phyloP scores from a whole-genome alignment of 1,140 invertebrate species.

The Paramacrobiotus metropolitanus region DNA sequence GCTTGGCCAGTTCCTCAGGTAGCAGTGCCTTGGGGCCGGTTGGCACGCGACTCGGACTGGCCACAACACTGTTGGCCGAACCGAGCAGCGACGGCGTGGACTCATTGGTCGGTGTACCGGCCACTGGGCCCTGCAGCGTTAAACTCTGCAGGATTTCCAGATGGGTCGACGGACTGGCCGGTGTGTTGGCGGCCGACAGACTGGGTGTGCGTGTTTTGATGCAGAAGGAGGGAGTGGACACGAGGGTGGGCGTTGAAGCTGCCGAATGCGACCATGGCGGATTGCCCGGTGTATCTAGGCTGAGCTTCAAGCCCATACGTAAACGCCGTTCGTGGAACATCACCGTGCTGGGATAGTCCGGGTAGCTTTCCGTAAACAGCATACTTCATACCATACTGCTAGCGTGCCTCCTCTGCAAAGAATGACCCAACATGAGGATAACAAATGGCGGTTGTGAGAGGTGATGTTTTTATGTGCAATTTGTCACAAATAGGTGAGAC shows the following conservation, averaged over 20 bases:
- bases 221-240: background rate
- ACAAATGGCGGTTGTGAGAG: too few relatives aligned
- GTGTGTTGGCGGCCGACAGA: background rate
- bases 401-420: too few relatives aligned
- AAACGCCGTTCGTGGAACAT: background rate
- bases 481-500: too few relatives aligned
- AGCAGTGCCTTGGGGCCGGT: constrained; percentile 4
- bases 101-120: constrained; percentile 1
- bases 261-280: background rate
- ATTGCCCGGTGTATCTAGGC: background rate
- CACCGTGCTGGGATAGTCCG: too few relatives aligned
- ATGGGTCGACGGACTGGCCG: constrained; percentile 1
- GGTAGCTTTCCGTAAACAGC: too few relatives aligned
- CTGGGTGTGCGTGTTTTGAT: background rate
- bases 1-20: constrained; percentile 6
- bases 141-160: background rate
- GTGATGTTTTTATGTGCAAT: too few relatives aligned
- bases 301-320: background rate
- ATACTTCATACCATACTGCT: too few relatives aligned
- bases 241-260: background rate
- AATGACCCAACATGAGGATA: too few relatives aligned
- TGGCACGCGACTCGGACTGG: background rate
- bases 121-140: background rate
- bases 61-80: background rate
- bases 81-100: background rate